Evolutionary conservation across 1,140 invertebrate species (phyloP).

Genomic region (Ooceraea biroi): DNA sequence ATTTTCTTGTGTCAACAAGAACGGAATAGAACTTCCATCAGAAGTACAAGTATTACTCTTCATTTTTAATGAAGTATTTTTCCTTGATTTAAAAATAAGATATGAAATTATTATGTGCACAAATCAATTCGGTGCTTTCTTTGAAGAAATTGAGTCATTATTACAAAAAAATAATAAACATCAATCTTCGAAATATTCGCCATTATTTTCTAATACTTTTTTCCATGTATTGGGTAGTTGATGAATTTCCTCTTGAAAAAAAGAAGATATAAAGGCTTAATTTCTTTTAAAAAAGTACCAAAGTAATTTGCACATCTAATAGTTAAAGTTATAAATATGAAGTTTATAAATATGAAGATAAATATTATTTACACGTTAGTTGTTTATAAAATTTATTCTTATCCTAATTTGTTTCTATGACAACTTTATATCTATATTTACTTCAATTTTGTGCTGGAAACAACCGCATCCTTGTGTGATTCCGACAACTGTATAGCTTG

Average conservation of each 20-base stretch:
- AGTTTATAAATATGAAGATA: constrained; percentile 27
- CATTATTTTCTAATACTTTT: too few relatives aligned
- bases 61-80: constrained; percentile 71
- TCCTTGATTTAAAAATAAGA: constrained; percentile 67
- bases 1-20: constrained; percentile 72
- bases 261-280: too few relatives aligned
- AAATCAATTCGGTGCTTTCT: too few relatives aligned
- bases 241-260: too few relatives aligned
- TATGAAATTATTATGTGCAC: too few relatives aligned
- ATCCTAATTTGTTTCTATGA: not conserved
- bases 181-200: too few relatives aligned
- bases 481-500: constrained; percentile 77
- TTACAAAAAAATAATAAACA: too few relatives aligned
- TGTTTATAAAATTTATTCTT: constrained; percentile 4
- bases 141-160: too few relatives aligned
- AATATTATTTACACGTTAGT: constrained; percentile 33
- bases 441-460: constrained; percentile 76
- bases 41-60: constrained; percentile 67
- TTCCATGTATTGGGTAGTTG: too few relatives aligned
- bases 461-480: constrained; percentile 71
- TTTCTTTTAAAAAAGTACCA: too few relatives aligned
- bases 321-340: not conserved
- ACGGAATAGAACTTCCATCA: constrained; percentile 67
- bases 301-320: too few relatives aligned
- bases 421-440: constrained; percentile 57